A percentile compares a stretch with the other conserved stretches of the same genome.
These are phyloP conservation scores for Lepisosteus osseus DNA, from an alignment of 2,113 vertebrate species.

Conservation along the genomic window DNA sequence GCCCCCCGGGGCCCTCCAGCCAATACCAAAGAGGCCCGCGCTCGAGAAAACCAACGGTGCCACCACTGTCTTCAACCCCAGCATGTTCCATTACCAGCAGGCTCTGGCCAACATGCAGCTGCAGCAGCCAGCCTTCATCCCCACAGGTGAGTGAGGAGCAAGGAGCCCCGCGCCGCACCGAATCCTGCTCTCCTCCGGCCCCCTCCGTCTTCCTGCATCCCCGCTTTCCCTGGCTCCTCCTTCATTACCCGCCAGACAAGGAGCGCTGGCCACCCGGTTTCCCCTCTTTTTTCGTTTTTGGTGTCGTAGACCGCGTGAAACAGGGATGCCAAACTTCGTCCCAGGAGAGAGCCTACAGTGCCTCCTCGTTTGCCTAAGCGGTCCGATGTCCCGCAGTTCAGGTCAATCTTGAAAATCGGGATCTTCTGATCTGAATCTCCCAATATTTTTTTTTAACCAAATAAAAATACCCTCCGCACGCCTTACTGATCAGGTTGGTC, in stretches of 20 bases:
- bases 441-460: too few relatives aligned
- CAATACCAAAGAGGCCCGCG: conserved; percentile 88
- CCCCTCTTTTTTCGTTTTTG: too few relatives aligned
- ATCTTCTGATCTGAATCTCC: too few relatives aligned
- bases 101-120: conserved; percentile 93
- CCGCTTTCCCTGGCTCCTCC: conserved; percentile 1
- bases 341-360: too few relatives aligned
- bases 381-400: too few relatives aligned
- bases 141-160: conserved; percentile 71
- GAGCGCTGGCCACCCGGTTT: too few relatives aligned
- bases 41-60: conserved; percentile 91
- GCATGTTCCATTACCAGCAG: conserved; percentile 96
- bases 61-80: conserved; percentile 85
- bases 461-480: too few relatives aligned
- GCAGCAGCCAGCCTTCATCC: conserved; percentile 86
- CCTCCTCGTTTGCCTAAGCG: too few relatives aligned
- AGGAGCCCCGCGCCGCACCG: neutral
- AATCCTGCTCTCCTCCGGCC: neutral
- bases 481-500: too few relatives aligned
- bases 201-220: conserved; percentile 8
- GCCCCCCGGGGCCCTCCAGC: conserved; percentile 75
- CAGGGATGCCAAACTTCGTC: too few relatives aligned
- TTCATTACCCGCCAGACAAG: conserved; percentile 1
- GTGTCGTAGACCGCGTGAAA: too few relatives aligned
- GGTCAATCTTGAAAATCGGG: too few relatives aligned